Percentiles rank a stretch among this genome's conserved stretches.
Evolutionary conservation across 2,888 invertebrate species (phyloP).

Genomic region (Iselma pallidipennis): DNA sequence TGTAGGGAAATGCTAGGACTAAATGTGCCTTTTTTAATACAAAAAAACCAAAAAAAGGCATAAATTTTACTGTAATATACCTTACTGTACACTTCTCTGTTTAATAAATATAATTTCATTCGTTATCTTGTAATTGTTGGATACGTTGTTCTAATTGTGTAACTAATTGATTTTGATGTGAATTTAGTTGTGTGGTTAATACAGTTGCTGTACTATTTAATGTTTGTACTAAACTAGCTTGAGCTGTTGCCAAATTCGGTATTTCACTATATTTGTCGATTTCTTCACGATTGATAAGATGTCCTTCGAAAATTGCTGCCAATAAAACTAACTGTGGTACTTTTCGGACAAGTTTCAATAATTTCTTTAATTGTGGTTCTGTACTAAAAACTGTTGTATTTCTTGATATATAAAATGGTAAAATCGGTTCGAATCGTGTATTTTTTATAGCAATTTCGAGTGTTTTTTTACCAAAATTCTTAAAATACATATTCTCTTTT

Average conservation of each 20-base stretch:
- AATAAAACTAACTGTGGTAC: conserved; percentile 72
- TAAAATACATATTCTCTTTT: conserved; percentile 71
- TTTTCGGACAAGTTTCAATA: conserved; percentile 71
- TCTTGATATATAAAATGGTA: conserved; percentile 66
- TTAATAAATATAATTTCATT: conserved; percentile 6
- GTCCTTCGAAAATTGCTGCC: conserved; percentile 75
- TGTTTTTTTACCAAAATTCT: conserved; percentile 69
- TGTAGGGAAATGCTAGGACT: too few species aligned
- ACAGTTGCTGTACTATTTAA: conserved; percentile 68
- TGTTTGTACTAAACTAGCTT: conserved; percentile 70
- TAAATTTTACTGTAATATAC: not conserved
- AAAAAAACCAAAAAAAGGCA: conserved; percentile 40
- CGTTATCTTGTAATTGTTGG: conserved; percentile 47
- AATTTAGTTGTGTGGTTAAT: conserved; percentile 68
- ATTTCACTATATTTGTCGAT: conserved; percentile 68
- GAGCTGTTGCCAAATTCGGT: conserved; percentile 66
- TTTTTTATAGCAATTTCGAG: conserved; percentile 66
- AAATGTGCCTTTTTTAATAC: too few species aligned
- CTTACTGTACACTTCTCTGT: not conserved
- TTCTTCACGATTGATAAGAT: conserved; percentile 70
- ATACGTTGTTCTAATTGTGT: conserved; percentile 67
- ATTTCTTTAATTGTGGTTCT: conserved; percentile 63
- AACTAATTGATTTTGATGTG: conserved; percentile 70
- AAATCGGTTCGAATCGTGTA: conserved; percentile 69
- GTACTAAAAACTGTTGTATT: conserved; percentile 73